Conservation (phyloP, 2,797 vertebrate species). For the Holocentrus rufus region DNA sequence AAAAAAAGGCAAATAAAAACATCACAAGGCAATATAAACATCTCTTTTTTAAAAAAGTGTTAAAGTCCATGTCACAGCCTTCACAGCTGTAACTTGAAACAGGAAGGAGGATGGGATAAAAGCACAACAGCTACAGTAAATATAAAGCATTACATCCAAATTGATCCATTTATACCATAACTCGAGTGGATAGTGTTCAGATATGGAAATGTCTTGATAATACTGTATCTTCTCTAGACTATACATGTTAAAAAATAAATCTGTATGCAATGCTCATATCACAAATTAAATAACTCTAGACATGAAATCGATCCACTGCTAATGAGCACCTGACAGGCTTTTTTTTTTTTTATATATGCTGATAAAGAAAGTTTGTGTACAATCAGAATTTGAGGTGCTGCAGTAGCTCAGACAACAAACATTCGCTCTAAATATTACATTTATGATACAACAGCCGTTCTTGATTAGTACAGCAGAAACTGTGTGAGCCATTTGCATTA, state of each 20-base stretch:
- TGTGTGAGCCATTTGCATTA: conserved; percentile 35
- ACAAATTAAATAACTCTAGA: neutral
- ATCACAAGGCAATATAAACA: conserved; percentile 43
- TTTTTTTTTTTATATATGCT: neutral
- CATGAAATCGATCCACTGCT: conserved; percentile 24
- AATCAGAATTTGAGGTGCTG: conserved; percentile 51
- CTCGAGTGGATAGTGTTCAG: conserved; percentile 18
- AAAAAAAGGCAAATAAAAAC: conserved; percentile 54
- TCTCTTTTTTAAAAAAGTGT: conserved; percentile 27
- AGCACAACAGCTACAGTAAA: conserved; percentile 18
- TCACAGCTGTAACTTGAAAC: conserved; percentile 19
- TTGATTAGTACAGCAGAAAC: neutral
- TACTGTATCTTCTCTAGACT: conserved; percentile 15
- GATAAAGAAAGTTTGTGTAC: conserved; percentile 35
- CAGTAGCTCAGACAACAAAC: conserved; percentile 54
- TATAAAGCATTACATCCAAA: conserved; percentile 6
- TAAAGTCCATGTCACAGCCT: neutral
- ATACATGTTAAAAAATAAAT: conserved; percentile 13
- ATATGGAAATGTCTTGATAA: conserved; percentile 4
- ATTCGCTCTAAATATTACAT: conserved; percentile 52
- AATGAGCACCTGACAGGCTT: neutral
- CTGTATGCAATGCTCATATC: neutral
- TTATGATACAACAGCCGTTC: conserved; percentile 30
- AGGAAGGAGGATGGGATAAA: conserved; percentile 31
- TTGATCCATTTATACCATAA: conserved; percentile 11